Evolutionary conservation across 2,888 invertebrate genomes (phyloP).

Genomic region (Plagodis pulveraria): DNA sequence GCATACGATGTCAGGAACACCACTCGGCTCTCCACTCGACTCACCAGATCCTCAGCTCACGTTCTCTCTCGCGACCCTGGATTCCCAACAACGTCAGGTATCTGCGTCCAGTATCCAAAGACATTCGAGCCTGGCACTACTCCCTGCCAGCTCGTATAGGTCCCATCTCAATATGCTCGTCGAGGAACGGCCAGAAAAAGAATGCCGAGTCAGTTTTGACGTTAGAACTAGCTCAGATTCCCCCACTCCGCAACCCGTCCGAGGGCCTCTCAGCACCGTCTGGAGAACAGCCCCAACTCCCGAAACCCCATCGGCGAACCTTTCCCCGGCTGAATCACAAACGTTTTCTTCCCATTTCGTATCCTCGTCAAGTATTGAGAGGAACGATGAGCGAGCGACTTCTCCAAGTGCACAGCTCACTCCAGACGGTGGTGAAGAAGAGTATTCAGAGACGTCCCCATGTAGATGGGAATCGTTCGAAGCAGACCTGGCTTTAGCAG

Average conservation of each 20-base stretch:
- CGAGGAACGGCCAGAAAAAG: conserved; percentile 76
- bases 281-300: conserved; percentile 85
- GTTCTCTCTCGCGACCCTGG: conserved; percentile 86
- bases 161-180: conserved; percentile 80
- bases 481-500: conserved; percentile 85
- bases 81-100: conserved; percentile 86
- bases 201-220: conserved; percentile 78
- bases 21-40: conserved; percentile 93
- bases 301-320: conserved; percentile 88
- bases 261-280: conserved; percentile 74
- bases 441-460: conserved; percentile 74
- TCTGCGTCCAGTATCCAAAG: conserved; percentile 83
- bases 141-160: conserved; percentile 80
- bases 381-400: conserved; percentile 70
- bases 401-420: conserved; percentile 86
- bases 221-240: conserved; percentile 69
- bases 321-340: conserved; percentile 85
- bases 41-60: conserved; percentile 90
- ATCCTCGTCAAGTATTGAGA: conserved; percentile 78
- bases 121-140: conserved; percentile 75
- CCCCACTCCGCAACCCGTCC: conserved; percentile 65
- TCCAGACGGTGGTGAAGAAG: conserved; percentile 79
- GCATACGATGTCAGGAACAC: conserved; percentile 92
- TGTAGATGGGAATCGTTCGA: conserved; percentile 87
- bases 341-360: conserved; percentile 87